Conservation (phyloP, 2,888 invertebrate genomes). For the Arctia plantaginis region DNA sequence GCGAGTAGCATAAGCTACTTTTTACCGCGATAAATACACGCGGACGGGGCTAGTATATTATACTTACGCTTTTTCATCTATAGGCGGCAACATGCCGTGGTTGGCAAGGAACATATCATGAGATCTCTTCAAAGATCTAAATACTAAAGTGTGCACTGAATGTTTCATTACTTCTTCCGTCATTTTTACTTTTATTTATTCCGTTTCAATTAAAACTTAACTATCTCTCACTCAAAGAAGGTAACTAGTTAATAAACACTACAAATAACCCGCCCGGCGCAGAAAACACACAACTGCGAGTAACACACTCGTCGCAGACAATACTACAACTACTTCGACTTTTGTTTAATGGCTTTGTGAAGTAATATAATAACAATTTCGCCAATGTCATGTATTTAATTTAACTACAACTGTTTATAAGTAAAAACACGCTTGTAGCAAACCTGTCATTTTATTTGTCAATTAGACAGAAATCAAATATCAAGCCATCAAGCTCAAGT, state of each 20-base stretch:
- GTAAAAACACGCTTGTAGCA: background rate
- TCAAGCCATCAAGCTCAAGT: background rate
- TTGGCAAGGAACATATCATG: conserved; percentile 99
- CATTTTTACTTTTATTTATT: conserved; percentile 64
- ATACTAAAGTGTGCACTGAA: conserved; percentile 98
- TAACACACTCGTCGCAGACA: background rate
- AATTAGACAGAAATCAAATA: background rate
- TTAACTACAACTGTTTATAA: too few relatives aligned
- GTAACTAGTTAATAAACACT: background rate
- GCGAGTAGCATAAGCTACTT: too few relatives aligned
- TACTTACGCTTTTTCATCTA: conserved; percentile 94
- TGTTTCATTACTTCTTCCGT: conserved; percentile 96
- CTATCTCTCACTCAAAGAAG: background rate
- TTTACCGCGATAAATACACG: too few relatives aligned
- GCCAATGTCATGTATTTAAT: too few relatives aligned
- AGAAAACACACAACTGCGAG: background rate
- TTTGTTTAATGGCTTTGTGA: too few relatives aligned
- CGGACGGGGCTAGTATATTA: background rate
- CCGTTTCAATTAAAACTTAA: background rate
- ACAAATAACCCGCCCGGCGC: background rate
- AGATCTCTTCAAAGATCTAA: conserved; percentile 97
- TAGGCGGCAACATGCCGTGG: conserved; percentile 93
- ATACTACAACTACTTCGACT: background rate
- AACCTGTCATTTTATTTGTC: background rate
- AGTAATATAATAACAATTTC: too few relatives aligned